These are phyloP conservation scores for Caranx melampygus DNA, from an alignment of 2,113 vertebrate genomes.

Conservation along the genomic window DNA sequence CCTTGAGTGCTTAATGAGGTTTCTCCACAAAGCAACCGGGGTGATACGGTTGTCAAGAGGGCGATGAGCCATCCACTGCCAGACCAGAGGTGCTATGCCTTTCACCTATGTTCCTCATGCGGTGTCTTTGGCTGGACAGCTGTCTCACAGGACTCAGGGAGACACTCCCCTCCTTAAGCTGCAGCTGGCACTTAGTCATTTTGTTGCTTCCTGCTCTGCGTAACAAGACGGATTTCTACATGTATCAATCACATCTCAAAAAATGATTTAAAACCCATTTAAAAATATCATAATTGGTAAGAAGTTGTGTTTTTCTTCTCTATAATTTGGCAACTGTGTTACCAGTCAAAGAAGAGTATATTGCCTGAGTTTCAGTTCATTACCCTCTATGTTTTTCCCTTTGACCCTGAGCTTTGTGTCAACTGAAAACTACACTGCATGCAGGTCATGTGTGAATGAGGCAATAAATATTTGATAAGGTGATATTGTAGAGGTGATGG, in stretches of 20 bases:
- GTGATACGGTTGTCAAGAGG: constrained; percentile 60
- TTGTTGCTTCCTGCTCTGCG: constrained; percentile 31
- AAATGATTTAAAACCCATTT: background rate
- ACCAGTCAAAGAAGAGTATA: background rate
- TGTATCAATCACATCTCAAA: constrained; percentile 5
- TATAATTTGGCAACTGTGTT: background rate
- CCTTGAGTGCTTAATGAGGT: constrained; percentile 74
- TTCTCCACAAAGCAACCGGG: constrained; percentile 53
- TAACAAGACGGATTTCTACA: background rate
- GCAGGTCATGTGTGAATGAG: constrained; percentile 30
- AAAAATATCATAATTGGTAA: background rate
- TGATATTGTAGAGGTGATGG: constrained; percentile 53
- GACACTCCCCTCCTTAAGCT: constrained; percentile 43
- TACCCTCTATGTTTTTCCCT: constrained; percentile 27
- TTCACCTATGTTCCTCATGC: constrained; percentile 47
- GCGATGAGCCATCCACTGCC: constrained; percentile 44
- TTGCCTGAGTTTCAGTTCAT: constrained; percentile 18
- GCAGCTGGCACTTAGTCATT: constrained; percentile 42
- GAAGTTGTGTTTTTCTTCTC: background rate
- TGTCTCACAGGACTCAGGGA: constrained; percentile 42
- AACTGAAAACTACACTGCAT: constrained; percentile 16
- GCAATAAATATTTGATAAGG: constrained; percentile 68
- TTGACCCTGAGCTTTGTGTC: constrained; percentile 23
- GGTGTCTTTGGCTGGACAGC: constrained; percentile 46
- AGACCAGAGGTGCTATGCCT: constrained; percentile 51